Evolutionary conservation across 2,888 invertebrate genomes (phyloP).

Genomic region (Odontothrips loti): DNA sequence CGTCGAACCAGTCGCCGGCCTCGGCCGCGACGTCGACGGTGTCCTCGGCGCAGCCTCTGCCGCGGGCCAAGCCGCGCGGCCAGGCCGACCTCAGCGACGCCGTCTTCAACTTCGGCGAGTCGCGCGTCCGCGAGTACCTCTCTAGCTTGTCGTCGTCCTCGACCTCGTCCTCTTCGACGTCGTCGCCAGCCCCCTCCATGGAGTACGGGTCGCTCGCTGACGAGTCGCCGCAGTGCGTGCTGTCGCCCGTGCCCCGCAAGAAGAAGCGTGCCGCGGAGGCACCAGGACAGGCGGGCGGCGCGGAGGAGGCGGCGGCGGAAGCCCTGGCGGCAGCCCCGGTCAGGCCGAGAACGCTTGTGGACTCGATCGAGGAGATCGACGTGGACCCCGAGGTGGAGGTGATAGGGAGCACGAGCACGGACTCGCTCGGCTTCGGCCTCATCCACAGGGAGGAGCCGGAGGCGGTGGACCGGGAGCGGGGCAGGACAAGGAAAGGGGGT

Average conservation of each 20-base stretch:
- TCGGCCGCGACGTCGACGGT: constrained; percentile 38
- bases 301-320: constrained; percentile 13
- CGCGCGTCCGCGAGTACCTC: constrained; percentile 51
- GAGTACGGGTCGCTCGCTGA: background rate
- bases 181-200: background rate
- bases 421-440: background rate
- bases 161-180: constrained; percentile 44
- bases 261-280: background rate
- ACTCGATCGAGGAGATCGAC: too few species aligned
- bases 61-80: constrained; percentile 35
- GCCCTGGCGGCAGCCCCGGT: background rate
- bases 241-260: constrained; percentile 30
- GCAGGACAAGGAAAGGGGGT: background rate
- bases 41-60: constrained; percentile 37
- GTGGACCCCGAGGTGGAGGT: too few species aligned
- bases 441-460: background rate
- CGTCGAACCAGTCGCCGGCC: constrained; percentile 40
- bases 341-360: too few species aligned
- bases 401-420: background rate
- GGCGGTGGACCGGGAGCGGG: background rate
- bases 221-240: constrained; percentile 21
- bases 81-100: constrained; percentile 43
- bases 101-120: constrained; percentile 51
- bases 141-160: constrained; percentile 50
- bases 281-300: constrained; percentile 25